Base-by-base conservation (phyloP, 2,888 invertebrate genomes). In the Phalera bucephala region DNA sequence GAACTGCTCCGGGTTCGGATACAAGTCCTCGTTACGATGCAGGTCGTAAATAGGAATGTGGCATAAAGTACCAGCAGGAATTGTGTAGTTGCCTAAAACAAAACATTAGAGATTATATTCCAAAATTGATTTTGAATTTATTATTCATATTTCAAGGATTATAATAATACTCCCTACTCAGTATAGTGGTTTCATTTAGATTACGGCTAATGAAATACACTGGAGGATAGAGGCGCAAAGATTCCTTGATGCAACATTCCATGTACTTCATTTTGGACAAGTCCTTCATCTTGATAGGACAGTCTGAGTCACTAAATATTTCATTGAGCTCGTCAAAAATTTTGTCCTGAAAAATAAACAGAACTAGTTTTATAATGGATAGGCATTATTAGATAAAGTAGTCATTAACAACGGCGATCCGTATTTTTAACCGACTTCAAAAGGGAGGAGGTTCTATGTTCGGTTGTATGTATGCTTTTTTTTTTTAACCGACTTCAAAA, bases 241-340 rank as follows among this genome's bases (percentile, higher is more conserved):
- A n/a, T n/a, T n/a, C n/a, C 64, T 94, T 94, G 25, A 94, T 92
- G 52, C 93, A 93, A 40, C 92, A 91, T 43, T 94, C 94, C 38
- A 94, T 76, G 56, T 94, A 94, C 32, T 88, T 84, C 91, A 94
- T 91, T 21, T 91, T 83, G 26, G 91, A 74, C 6, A 94, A 69
- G 46, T 92, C 92, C 20, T 91, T 90, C 70, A 91, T 92, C 0
- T 92, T 93, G 0, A 91, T 90, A 0, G 91, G 85, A 28, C 93
- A 83, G 45, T 91, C 89, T 1, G 92, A 91, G 52, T 92, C 91
- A 0, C 92, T 92, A 54, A 93, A 93, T 52, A 94, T 91, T 11
- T 91, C 89, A 30, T 91, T 87, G 30, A 93, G 52, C 67, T 94
- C 94, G 36, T 91, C 84, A 31, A 91, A 75, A 8, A 93, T 91